A percentile compares a stretch with the other conserved stretches of the same genome.
These are phyloP conservation scores for Nettapus auritus DNA, from an alignment of 2,113 vertebrate genomes.

Conservation along the genomic window DNA sequence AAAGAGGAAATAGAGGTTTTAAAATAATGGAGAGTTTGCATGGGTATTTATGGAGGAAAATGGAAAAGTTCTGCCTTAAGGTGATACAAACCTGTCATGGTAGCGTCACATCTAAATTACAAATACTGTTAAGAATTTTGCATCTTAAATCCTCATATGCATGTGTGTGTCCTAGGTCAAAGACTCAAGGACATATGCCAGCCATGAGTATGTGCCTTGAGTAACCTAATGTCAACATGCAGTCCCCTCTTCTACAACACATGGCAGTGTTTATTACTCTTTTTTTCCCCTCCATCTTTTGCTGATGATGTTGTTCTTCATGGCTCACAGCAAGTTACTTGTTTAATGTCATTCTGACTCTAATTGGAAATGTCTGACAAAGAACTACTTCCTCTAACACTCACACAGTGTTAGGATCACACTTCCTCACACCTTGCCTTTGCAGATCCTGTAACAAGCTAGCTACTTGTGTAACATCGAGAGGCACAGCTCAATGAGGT, in stretches of 20 bases:
- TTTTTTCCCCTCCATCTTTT: neutral
- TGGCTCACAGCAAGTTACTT: neutral
- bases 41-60: neutral
- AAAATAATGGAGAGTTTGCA: neutral
- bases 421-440: neutral
- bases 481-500: neutral
- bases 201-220: neutral
- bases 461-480: neutral
- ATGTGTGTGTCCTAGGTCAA: neutral
- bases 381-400: neutral
- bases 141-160: neutral
- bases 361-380: neutral
- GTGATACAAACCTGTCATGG: neutral
- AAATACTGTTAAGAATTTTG: neutral
- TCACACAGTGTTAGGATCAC: neutral
- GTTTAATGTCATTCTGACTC: neutral
- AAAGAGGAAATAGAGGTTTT: neutral
- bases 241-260: neutral
- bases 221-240: accelerated
- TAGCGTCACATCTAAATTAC: neutral
- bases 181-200: neutral
- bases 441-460: neutral
- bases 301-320: neutral
- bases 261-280: accelerated
- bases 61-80: neutral